Conservation (phyloP, 2,888 invertebrate genomes). For the Cyclophora albipunctata region DNA sequence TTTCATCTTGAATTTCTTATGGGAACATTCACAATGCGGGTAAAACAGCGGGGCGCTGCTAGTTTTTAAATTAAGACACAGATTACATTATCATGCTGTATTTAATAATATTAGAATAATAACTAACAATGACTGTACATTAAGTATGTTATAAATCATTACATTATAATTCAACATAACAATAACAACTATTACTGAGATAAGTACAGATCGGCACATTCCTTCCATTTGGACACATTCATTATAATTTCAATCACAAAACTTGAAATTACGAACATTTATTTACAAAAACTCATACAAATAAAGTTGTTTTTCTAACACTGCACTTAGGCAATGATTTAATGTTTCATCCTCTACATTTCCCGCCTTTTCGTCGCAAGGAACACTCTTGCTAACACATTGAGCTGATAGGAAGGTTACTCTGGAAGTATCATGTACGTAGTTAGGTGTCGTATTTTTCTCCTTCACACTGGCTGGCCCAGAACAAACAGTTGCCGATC, state of each 20-base stretch:
- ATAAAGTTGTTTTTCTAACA: constrained; percentile 21
- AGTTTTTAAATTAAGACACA: constrained; percentile 6
- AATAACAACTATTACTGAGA: constrained; percentile 27
- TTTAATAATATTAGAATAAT: constrained; percentile 37
- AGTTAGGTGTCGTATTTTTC: constrained; percentile 74
- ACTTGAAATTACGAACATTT: constrained; percentile 31
- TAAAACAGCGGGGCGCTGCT: too few species aligned
- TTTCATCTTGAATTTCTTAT: too few species aligned
- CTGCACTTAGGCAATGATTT: constrained; percentile 13
- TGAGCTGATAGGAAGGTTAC: constrained; percentile 47
- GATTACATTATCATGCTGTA: constrained; percentile 30
- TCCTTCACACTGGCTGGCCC: constrained; percentile 86
- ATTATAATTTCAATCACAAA: constrained; percentile 11
- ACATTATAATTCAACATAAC: constrained; percentile 46
- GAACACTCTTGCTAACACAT: constrained; percentile 43
- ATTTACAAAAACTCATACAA: constrained; percentile 59
- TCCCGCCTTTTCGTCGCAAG: constrained; percentile 28
- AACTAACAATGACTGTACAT: constrained; percentile 54
- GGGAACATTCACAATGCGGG: too few species aligned
- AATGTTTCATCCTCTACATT: constrained; percentile 9
- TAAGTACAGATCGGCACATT: constrained; percentile 57
- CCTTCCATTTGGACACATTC: constrained; percentile 16
- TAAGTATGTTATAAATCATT: constrained; percentile 28
- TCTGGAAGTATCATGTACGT: constrained; percentile 30
- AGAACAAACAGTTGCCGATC: constrained; percentile 94